Conservation (phyloP, 2,113 vertebrate species). For the Daboia siamensis region DNA sequence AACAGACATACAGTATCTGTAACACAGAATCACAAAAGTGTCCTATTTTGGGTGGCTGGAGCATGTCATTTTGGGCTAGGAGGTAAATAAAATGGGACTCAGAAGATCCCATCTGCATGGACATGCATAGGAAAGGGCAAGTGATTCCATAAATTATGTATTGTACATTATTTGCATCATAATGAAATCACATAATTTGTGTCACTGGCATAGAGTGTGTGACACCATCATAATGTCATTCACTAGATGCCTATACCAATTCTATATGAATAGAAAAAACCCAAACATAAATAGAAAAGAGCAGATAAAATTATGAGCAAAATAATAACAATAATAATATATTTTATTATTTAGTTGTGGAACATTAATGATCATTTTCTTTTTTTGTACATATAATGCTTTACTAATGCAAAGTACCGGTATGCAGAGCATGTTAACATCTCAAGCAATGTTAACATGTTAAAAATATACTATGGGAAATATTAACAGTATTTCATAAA, state of each 20-base stretch:
- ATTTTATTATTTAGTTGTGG: slow-evolving; percentile 38
- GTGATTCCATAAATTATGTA: not conserved
- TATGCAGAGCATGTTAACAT: slow-evolving; percentile 20
- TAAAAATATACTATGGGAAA: slow-evolving; percentile 22
- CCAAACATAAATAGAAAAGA: not conserved
- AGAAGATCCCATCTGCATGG: not conserved
- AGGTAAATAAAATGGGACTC: not conserved
- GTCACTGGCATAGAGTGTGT: not conserved
- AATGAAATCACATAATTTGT: not conserved
- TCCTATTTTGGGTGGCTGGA: not conserved
- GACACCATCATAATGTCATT: not conserved
- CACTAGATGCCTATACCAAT: not conserved
- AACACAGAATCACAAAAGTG: not conserved
- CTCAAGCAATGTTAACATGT: slow-evolving; percentile 19
- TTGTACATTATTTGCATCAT: not conserved
- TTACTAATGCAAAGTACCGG: slow-evolving; percentile 7
- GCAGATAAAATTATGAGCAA: not conserved
- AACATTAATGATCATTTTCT: not conserved
- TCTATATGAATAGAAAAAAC: not conserved
- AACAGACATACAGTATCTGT: not conserved
- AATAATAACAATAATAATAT: not conserved
- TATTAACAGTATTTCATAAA: slow-evolving; percentile 16
- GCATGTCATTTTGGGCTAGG: not conserved
- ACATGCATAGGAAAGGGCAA: not conserved
- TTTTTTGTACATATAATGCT: not conserved